phyloP scores from a whole-genome alignment of 2,113 vertebrate species.

The Cheirogaleus medius region DNA sequence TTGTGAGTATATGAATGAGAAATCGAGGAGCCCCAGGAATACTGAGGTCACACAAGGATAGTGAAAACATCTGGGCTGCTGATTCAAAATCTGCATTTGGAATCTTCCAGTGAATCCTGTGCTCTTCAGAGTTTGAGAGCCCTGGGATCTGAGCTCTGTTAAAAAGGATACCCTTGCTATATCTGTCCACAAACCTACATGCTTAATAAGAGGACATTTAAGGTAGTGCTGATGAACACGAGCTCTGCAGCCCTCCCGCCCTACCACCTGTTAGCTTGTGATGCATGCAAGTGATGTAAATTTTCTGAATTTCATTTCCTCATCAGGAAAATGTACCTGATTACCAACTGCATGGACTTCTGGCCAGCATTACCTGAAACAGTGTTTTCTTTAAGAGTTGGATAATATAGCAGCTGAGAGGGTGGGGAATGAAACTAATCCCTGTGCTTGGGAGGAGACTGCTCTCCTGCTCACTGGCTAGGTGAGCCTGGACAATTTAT shows the following conservation, averaged over 20 bases:
- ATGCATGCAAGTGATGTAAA: too few species aligned
- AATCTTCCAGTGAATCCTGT: not conserved
- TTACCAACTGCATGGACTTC: accelerated
- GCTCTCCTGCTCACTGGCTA: not conserved
- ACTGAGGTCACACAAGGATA: not conserved
- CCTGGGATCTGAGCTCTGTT: too few species aligned
- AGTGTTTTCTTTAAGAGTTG: not conserved
- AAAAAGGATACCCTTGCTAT: not conserved
- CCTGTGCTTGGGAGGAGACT: not conserved
- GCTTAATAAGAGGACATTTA: too few species aligned
- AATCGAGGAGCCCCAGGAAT: not conserved
- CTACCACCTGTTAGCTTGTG: not conserved
- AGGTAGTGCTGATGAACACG: not conserved
- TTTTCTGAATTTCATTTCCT: not conserved
- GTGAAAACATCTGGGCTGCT: not conserved
- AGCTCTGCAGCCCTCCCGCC: not conserved
- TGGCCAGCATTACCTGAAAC: not conserved
- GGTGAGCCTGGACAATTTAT: too few species aligned
- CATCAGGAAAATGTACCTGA: not conserved
- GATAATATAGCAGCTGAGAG: not conserved
- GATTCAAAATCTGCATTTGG: not conserved
- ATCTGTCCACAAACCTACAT: not conserved
- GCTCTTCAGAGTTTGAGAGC: not conserved
- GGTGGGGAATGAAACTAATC: not conserved
- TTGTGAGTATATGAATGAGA: not conserved